A percentile compares a stretch with the other conserved stretches of the same genome.
phyloP scores from a whole-genome alignment of 2,888 invertebrate species.

The Euplexia lucipara region DNA sequence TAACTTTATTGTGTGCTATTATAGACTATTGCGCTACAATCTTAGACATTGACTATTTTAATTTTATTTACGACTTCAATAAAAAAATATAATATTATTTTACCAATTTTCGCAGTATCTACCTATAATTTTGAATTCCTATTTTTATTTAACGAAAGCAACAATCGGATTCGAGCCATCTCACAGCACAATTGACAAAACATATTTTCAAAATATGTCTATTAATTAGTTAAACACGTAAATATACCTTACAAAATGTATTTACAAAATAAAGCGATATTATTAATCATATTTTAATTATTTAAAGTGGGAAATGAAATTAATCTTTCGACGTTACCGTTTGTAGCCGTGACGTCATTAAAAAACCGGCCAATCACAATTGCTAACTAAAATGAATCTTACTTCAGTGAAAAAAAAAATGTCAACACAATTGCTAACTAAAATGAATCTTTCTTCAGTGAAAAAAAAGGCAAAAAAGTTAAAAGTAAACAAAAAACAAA shows the following conservation, averaged over 20 bases:
- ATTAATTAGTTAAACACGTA: constrained; percentile 87
- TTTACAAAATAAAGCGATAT: constrained; percentile 89
- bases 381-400: background rate
- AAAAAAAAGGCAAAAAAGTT: background rate
- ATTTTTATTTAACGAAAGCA: constrained; percentile 68
- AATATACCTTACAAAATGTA: constrained; percentile 89
- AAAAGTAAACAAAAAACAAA: too few species aligned
- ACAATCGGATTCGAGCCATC: constrained; percentile 78
- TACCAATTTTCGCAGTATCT: constrained; percentile 1
- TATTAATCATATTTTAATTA: constrained; percentile 74
- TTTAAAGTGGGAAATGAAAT: constrained; percentile 81
- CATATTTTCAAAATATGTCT: constrained; percentile 90
- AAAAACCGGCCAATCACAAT: constrained; percentile 6
- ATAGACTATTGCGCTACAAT: constrained; percentile 2
- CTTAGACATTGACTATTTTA: too few species aligned
- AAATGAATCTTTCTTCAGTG: too few species aligned
- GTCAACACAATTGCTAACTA: background rate
- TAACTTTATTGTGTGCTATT: background rate
- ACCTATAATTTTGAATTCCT: too few species aligned
- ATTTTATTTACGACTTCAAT: background rate
- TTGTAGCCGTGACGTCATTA: constrained; percentile 60
- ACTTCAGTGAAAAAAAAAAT: background rate
- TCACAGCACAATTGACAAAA: constrained; percentile 91
- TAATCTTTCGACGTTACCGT: constrained; percentile 65
- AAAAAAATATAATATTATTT: constrained; percentile 18